phyloP scores from a whole-genome alignment of 2,797 vertebrate genomes.

The Microctenopoma lineatum region DNA sequence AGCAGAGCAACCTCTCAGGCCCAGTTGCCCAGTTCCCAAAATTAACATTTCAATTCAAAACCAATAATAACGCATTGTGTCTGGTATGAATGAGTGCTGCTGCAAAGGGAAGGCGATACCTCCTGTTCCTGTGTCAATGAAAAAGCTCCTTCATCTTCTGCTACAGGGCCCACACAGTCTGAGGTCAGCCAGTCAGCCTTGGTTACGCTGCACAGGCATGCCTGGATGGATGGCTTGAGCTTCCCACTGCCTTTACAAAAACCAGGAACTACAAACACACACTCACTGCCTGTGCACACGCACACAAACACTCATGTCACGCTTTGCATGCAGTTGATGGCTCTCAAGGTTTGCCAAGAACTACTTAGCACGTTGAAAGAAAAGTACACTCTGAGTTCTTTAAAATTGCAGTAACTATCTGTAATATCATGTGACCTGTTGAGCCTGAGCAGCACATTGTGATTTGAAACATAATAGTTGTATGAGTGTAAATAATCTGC shows the following conservation, averaged over 20 bases:
- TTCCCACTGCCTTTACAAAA: slow-evolving; percentile 81
- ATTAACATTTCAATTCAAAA: slow-evolving; percentile 99
- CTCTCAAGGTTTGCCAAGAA: slow-evolving; percentile 67
- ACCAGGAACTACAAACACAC: slow-evolving; percentile 77
- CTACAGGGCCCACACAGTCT: slow-evolving; percentile 88
- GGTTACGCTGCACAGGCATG: slow-evolving; percentile 87
- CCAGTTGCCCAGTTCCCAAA: slow-evolving; percentile 89
- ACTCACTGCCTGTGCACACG: slow-evolving; percentile 28
- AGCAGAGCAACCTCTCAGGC: slow-evolving; percentile 84
- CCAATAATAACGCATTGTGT: slow-evolving; percentile 97
- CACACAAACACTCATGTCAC: slow-evolving; percentile 67
- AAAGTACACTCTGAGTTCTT: slow-evolving; percentile 55
- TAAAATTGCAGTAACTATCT: slow-evolving; percentile 54
- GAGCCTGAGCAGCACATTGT: slow-evolving; percentile 24
- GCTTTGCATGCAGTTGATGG: slow-evolving; percentile 65
- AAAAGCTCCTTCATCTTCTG: slow-evolving; percentile 92
- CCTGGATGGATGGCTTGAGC: slow-evolving; percentile 77
- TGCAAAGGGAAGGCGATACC: slow-evolving; percentile 92
- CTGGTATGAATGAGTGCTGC: slow-evolving; percentile 89
- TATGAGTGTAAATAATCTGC: slow-evolving; percentile 39
- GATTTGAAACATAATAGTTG: slow-evolving; percentile 52
- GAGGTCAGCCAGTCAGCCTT: slow-evolving; percentile 88
- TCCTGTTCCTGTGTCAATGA: slow-evolving; percentile 91
- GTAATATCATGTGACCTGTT: slow-evolving; percentile 50
- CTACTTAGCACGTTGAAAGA: slow-evolving; percentile 62